Percentiles rank a stretch among this genome's conserved stretches.
These are phyloP conservation scores for Byasa hedistus DNA, from an alignment of 2,888 invertebrate species.

Conservation along the genomic window DNA sequence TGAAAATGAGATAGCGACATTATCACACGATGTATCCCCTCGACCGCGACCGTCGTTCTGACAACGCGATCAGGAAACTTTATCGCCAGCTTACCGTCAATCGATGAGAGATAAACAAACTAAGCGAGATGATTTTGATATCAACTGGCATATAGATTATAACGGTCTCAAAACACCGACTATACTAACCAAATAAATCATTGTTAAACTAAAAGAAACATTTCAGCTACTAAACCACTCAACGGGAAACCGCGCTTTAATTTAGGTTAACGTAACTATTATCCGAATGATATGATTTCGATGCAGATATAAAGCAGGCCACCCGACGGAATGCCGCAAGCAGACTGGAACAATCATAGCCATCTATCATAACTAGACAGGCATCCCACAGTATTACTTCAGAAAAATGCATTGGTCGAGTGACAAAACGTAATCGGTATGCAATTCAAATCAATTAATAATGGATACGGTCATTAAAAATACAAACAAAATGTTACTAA, in stretches of 20 bases:
- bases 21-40: conserved; percentile 49
- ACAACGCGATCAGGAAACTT: conserved; percentile 49
- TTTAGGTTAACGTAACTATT: conserved; percentile 19
- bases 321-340: conserved; percentile 57
- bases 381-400: conserved; percentile 14
- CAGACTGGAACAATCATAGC: conserved; percentile 66
- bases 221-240: neutral
- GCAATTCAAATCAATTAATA: conserved; percentile 25
- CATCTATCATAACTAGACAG: conserved; percentile 37
- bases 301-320: conserved; percentile 51
- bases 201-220: neutral
- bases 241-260: conserved; percentile 4
- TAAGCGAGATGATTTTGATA: conserved; percentile 48
- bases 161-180: neutral
- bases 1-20: conserved; percentile 38
- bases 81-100: conserved; percentile 54
- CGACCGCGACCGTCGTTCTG: conserved; percentile 52
- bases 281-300: conserved; percentile 51
- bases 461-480: conserved; percentile 11
- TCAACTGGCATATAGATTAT: conserved; percentile 37
- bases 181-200: neutral
- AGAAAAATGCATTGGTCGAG: conserved; percentile 10
- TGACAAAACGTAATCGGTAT: conserved; percentile 17
- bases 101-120: conserved; percentile 56
- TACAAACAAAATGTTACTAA: conserved; percentile 18